Evolutionary conservation across 2,888 invertebrate genomes (phyloP).

Genomic region (Nephrotoma guestfalica): DNA sequence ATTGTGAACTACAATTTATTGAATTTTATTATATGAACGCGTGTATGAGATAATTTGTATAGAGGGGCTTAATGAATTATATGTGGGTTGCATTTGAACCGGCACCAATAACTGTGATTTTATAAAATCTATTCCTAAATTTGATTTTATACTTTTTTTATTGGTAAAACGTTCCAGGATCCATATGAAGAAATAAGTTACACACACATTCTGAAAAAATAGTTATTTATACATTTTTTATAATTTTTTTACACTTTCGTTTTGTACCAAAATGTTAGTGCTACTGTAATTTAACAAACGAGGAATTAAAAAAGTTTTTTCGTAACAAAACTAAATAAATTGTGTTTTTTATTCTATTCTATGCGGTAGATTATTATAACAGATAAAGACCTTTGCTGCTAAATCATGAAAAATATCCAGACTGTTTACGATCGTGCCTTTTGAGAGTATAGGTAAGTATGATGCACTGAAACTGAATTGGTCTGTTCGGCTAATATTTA

Average conservation of each 20-base stretch:
- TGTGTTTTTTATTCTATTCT: neutral
- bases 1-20: no score
- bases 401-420: no score
- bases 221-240: neutral
- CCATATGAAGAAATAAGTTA: neutral
- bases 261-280: neutral
- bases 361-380: conserved; percentile 32
- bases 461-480: no score
- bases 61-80: neutral
- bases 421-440: no score
- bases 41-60: no score
- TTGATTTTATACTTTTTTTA: neutral
- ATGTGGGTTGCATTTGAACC: neutral
- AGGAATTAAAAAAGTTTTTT: neutral
- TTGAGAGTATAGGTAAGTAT: no score
- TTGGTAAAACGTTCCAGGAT: neutral
- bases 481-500: no score
- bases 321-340: neutral
- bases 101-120: neutral
- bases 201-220: neutral
- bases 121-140: neutral
- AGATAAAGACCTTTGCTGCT: no score
- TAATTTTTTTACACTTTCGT: neutral
- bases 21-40: no score
- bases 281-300: neutral